Percentiles rank a stretch among this genome's conserved stretches.
phyloP scores from a whole-genome alignment of 1,140 invertebrate genomes.

The Solenopsis fugax region DNA sequence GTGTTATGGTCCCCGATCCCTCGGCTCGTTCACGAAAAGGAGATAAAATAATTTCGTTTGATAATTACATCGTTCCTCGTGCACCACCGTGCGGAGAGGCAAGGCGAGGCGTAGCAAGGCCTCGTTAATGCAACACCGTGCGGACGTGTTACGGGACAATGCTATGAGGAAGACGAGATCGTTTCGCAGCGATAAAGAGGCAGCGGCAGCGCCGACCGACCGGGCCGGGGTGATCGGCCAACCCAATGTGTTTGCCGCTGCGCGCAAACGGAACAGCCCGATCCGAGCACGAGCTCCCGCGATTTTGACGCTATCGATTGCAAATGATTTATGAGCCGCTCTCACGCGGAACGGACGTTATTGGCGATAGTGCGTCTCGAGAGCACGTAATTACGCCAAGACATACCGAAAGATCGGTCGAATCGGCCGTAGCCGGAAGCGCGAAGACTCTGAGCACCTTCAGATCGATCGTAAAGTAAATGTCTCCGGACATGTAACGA shows the following conservation, averaged over 20 bases:
- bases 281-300: conserved; percentile 38
- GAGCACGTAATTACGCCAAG: conserved; percentile 43
- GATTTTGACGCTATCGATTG: conserved; percentile 71
- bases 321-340: conserved; percentile 66
- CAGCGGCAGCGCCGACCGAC: conserved; percentile 19
- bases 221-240: conserved; percentile 43
- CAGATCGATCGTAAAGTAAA: neutral
- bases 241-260: conserved; percentile 29
- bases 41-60: conserved; percentile 37
- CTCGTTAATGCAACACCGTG: conserved; percentile 66
- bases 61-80: conserved; percentile 38
- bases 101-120: conserved; percentile 5
- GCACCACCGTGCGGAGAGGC: neutral
- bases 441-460: neutral
- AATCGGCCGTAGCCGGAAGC: neutral
- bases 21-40: neutral
- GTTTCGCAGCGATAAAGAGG: conserved; percentile 69
- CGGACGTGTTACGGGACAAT: conserved; percentile 74
- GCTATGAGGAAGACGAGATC: conserved; percentile 75
- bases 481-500: too few species aligned
- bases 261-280: neutral
- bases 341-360: conserved; percentile 32
- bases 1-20: neutral
- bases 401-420: conserved; percentile 10
- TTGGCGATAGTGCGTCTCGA: conserved; percentile 21